phyloP scores from a whole-genome alignment of 2,113 vertebrate genomes.

The Myiozetetes cayanensis region DNA sequence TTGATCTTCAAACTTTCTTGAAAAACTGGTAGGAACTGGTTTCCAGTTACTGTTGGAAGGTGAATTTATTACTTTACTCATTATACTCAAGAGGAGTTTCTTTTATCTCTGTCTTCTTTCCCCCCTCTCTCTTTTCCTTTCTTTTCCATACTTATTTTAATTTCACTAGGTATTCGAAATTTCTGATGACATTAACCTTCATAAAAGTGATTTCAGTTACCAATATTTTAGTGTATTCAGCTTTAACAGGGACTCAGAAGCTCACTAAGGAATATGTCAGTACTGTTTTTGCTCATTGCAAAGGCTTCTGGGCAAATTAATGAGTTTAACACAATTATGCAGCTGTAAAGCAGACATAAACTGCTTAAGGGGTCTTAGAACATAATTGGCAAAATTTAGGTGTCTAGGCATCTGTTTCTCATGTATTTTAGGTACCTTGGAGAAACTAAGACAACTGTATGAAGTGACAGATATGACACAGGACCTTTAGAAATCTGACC shows the following conservation, averaged over 20 bases:
- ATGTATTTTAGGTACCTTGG: not conserved
- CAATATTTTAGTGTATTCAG: not conserved
- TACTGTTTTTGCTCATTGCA: not conserved
- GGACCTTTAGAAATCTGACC: not conserved
- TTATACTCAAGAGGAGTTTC: not conserved
- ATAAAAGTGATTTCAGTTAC: not conserved
- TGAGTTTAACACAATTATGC: not conserved
- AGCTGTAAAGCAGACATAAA: not conserved
- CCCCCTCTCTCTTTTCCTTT: rapidly evolving
- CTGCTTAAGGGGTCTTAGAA: not conserved
- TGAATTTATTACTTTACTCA: conserved; percentile 15
- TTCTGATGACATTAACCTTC: not conserved
- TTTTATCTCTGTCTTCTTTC: not conserved
- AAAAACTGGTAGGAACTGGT: conserved; percentile 32
- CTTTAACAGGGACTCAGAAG: not conserved
- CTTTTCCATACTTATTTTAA: not conserved
- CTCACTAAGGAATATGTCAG: not conserved
- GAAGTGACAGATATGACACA: not conserved
- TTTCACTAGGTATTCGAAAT: not conserved
- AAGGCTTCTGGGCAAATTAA: not conserved
- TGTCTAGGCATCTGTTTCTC: not conserved
- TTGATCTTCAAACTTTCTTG: conserved; percentile 22
- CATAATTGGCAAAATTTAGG: not conserved
- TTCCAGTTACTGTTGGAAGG: conserved; percentile 18
- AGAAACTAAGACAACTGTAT: not conserved